Percentiles rank a stretch among this genome's conserved stretches.
phyloP scores from a whole-genome alignment of 2,888 invertebrate genomes.

The Incurvaria masculella region DNA sequence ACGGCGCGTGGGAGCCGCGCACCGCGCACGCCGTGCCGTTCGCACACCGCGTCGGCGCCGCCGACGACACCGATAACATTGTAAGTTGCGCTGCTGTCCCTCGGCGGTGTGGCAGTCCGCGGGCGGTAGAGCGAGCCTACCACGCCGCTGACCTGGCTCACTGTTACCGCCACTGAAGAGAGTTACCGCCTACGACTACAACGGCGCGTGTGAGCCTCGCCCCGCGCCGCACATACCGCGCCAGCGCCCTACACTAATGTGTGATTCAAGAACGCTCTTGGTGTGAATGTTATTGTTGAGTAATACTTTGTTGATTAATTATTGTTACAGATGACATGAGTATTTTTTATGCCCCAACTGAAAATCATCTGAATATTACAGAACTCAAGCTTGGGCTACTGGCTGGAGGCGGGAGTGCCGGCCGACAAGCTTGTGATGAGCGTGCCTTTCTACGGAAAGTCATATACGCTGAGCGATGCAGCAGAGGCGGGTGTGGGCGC shows the following conservation, averaged over 20 bases:
- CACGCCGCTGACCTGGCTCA: too few species aligned
- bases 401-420: slow-evolving; percentile 65
- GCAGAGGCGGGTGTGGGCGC: slow-evolving; percentile 55
- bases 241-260: slow-evolving; percentile 38
- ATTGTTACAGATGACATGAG: background rate
- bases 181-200: slow-evolving; percentile 80
- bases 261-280: slow-evolving; percentile 1
- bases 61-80: slow-evolving; percentile 64
- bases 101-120: too few species aligned
- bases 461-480: slow-evolving; percentile 59
- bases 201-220: slow-evolving; percentile 72
- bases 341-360: background rate
- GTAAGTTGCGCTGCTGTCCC: too few species aligned
- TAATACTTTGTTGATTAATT: background rate
- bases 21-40: slow-evolving; percentile 75
- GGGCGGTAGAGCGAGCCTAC: too few species aligned
- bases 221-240: slow-evolving; percentile 71
- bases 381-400: slow-evolving; percentile 70
- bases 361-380: slow-evolving; percentile 23
- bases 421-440: slow-evolving; percentile 67
- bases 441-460: slow-evolving; percentile 74
- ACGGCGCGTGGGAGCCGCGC: slow-evolving; percentile 69
- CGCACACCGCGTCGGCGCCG: slow-evolving; percentile 58
- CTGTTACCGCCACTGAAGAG: too few species aligned
- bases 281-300: slow-evolving; percentile 7